Evolutionary conservation across 1,140 invertebrate genomes (phyloP).

Genomic region (Phenacoccus solenopsis): DNA sequence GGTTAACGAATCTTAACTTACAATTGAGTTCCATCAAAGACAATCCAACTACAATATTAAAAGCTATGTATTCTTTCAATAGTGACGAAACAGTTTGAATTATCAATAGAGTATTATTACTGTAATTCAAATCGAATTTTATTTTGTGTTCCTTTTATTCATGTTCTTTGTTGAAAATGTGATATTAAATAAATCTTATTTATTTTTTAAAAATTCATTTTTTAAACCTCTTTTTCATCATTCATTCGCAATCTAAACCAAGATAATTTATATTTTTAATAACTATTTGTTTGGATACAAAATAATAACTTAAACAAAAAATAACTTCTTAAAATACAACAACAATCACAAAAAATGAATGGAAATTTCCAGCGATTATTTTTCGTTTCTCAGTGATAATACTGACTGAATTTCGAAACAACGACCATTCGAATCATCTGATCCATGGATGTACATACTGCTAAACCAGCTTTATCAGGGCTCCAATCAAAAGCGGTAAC

Average conservation of each 20-base stretch:
- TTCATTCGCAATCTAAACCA: too few relatives aligned
- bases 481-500: constrained; percentile 85
- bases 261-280: too few relatives aligned
- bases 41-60: neutral
- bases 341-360: neutral
- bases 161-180: too few relatives aligned
- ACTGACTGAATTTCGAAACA: neutral
- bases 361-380: neutral
- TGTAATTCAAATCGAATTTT: too few relatives aligned
- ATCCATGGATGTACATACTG: constrained; percentile 81
- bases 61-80: neutral
- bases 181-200: too few relatives aligned
- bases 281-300: too few relatives aligned
- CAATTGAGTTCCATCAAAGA: neutral
- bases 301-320: neutral
- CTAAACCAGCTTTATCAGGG: constrained; percentile 73
- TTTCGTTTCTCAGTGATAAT: neutral
- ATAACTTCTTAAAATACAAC: neutral
- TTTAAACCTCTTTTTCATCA: neutral
- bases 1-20: neutral
- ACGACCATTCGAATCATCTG: constrained; percentile 62
- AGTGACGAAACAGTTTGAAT: neutral
- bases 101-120: too few relatives aligned
- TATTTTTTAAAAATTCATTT: neutral
- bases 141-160: too few relatives aligned